Evolutionary conservation across 2,797 vertebrate species (phyloP).

Genomic region (Tarsius wallacei): DNA sequence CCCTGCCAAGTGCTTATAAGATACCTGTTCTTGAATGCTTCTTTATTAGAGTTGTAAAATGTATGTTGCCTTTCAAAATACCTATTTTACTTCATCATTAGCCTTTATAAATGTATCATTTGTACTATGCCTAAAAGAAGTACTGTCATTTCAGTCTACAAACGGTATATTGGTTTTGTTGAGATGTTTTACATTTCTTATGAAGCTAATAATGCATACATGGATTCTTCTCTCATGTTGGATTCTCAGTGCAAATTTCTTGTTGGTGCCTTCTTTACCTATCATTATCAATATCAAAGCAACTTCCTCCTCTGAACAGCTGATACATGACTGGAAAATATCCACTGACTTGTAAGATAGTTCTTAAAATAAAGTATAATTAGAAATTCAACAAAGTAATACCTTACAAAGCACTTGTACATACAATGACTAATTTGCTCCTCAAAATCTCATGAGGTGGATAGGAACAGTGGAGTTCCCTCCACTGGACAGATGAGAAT

Average conservation of each 20-base stretch:
- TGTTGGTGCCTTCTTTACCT: neutral
- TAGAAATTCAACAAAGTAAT: neutral
- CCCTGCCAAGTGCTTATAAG: conserved; percentile 15
- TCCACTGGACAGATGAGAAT: neutral
- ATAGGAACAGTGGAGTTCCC: neutral
- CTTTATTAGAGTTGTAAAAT: conserved; percentile 21
- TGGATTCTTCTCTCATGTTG: neutral
- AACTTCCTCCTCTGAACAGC: neutral
- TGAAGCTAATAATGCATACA: neutral
- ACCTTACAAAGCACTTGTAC: neutral
- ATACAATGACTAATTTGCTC: neutral
- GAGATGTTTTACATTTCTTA: neutral
- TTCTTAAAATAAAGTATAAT: conserved; percentile 40
- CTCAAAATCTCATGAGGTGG: neutral
- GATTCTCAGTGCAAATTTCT: conserved; percentile 8
- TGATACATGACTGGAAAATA: neutral
- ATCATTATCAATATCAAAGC: neutral
- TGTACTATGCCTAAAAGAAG: neutral
- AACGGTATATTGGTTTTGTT: neutral
- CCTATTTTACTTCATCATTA: neutral
- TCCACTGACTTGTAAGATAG: neutral
- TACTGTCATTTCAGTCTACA: neutral
- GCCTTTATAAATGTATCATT: neutral
- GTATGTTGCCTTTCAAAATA: neutral
- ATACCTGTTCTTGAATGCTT: conserved; percentile 72